Percentiles rank a stretch among this genome's conserved stretches.
Conservation (phyloP, 1,140 invertebrate species). For the Lasioglossum albipes region DNA sequence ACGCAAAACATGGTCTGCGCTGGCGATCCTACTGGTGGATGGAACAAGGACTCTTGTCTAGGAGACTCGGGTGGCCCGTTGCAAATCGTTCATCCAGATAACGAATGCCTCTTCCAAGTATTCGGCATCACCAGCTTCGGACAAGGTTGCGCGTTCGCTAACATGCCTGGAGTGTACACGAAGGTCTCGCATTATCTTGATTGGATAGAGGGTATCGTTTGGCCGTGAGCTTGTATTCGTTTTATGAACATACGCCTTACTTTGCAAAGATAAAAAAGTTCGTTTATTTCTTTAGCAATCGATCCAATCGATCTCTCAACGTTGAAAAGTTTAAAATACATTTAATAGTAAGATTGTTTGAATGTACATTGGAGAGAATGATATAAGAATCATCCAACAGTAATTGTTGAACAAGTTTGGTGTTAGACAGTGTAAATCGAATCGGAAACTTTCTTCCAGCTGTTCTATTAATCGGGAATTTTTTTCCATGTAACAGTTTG, state of each 20-base stretch:
- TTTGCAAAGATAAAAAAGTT: slow-evolving; percentile 54
- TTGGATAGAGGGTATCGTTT: slow-evolving; percentile 70
- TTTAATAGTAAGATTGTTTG: slow-evolving; percentile 15
- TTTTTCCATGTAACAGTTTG: no score
- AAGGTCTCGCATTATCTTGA: slow-evolving; percentile 67
- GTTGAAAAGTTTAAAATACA: slow-evolving; percentile 31
- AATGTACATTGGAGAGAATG: slow-evolving; percentile 9
- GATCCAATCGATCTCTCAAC: neutral
- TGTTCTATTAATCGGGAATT: no score
- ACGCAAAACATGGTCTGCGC: slow-evolving; percentile 86
- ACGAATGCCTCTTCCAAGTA: slow-evolving; percentile 79
- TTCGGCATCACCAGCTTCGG: slow-evolving; percentile 84
- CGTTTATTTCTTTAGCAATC: slow-evolving; percentile 11
- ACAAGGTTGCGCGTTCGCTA: slow-evolving; percentile 78
- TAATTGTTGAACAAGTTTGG: no score
- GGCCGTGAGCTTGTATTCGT: slow-evolving; percentile 42
- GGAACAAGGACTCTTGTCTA: slow-evolving; percentile 85
- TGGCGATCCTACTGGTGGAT: slow-evolving; percentile 82
- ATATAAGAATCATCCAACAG: no score
- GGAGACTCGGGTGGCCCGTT: slow-evolving; percentile 87
- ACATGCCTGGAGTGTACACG: slow-evolving; percentile 82
- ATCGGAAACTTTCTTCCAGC: no score
- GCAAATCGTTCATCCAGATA: slow-evolving; percentile 74
- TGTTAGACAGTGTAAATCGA: no score
- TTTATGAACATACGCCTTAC: slow-evolving; percentile 1